Evolutionary conservation across 2,888 invertebrate species (phyloP).

Genomic region (Pinctada fucata): DNA sequence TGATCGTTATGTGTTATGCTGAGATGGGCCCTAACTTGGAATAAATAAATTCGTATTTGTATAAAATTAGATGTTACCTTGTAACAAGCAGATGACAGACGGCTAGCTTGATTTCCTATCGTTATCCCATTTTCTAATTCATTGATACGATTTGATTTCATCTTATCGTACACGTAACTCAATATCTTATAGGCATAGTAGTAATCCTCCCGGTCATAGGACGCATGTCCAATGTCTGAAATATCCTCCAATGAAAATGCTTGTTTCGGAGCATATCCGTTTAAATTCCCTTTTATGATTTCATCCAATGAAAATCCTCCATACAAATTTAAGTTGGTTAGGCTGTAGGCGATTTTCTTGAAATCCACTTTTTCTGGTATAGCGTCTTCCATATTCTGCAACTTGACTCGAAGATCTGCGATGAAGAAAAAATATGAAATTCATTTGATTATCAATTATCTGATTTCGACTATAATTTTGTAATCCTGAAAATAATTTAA

Average conservation of each 20-base stretch:
- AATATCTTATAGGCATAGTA: conserved; percentile 47
- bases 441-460: too few species aligned
- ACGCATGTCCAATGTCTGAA: conserved; percentile 49
- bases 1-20: too few species aligned
- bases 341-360: conserved; percentile 34
- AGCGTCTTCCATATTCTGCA: conserved; percentile 55
- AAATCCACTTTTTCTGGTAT: conserved; percentile 47
- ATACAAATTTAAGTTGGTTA: conserved; percentile 46
- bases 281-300: conserved; percentile 43
- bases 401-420: conserved; percentile 41
- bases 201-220: conserved; percentile 42
- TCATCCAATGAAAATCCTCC: conserved; percentile 42
- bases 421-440: neutral
- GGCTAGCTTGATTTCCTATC: conserved; percentile 36
- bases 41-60: too few species aligned
- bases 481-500: too few species aligned
- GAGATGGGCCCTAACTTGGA: too few species aligned
- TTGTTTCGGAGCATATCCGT: conserved; percentile 35
- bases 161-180: conserved; percentile 27
- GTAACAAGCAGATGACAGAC: conserved; percentile 51
- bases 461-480: too few species aligned
- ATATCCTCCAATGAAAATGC: conserved; percentile 51
- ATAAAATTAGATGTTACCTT: conserved; percentile 41
- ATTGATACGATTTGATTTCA: conserved; percentile 18
- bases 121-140: conserved; percentile 19